Evolutionary conservation across 2,797 vertebrate genomes (phyloP), one percentile per base, ranked within the genome.

Genomic region (Buphagus erythrorhynchus): DNA sequence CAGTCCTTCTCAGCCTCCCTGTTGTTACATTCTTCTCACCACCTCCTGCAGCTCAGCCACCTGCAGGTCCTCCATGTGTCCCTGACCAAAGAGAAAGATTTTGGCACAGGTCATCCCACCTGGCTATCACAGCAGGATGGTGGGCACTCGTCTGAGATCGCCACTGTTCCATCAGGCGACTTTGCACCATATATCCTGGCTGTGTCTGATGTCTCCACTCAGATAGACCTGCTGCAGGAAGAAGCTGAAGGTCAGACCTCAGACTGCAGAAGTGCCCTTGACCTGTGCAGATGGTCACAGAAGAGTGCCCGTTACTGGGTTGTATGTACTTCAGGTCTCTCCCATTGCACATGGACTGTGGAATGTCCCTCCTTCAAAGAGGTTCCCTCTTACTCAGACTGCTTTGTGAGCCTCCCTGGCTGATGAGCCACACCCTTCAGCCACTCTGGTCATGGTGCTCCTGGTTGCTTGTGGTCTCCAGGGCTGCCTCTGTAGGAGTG

Each of bases 301-400:
- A 36, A 33, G 38, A n/a, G 13, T 58, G 19, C 36, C 13, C 45
- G n/a, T 24, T 58, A 16, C 22, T 29, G 58, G 24, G 13, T 4
- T 38, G 5, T 51, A 11, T 15, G 20, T 52, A 15, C 16, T 29
- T 51, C 38, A 18, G 12, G 6, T 29, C 16, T 52, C 16, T 51
- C 33, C 38, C 17, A 11, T 9, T 31, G 33, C n/a, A 40, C 3
- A 12, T 0, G 1, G 14, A 29, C 8, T 0, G 0, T 38, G 51
- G 51, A n/a, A 38, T 66, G 29, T 9, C 28, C 5, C 8, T 52
- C 24, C 29, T 59, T 43, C 24, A 20, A 33, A 79, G 51, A 38
- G 45, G 29, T 11, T 45, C 25, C 8, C 11, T 59, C 29, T 73
- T 38, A 5, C 45, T 45, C 45, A 18, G 40, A 40, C 29, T 45